Evolutionary conservation across 2,113 vertebrate species (phyloP), one percentile per base, ranked within the genome.

Genomic region (Dendrocopos noguchii): DNA sequence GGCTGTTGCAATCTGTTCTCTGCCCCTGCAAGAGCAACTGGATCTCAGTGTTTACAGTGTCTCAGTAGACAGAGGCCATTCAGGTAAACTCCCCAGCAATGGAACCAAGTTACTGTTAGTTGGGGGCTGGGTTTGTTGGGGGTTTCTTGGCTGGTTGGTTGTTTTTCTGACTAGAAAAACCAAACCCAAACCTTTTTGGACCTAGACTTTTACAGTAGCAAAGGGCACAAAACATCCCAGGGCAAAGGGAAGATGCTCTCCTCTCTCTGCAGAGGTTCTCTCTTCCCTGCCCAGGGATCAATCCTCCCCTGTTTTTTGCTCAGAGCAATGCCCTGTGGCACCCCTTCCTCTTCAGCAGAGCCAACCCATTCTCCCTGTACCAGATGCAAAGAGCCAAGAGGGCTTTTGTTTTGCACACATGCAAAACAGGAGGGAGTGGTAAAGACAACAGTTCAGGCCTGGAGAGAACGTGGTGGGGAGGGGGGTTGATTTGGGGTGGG

Each of bases 1-100:
- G 0, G 82, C 44, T 61, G 1, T 56, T n/a, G 4, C 29, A 36
- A 56, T 2, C 10, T 0, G 0, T 76, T 52, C 4, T 0, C 36
- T 77, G 83, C 76, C 57, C 53, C 73, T 68, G 80, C 56, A 28
- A 70, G 83, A 53, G 34, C 80, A 61, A 2, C 56, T 85, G 86
- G 33, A 55, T 42, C 22, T 81, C 61, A 11, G 90, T 84, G 88
- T 81, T 94, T 33, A 33, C 73, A 78, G 66, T 28, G 36, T 77
- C 33, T 64, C 57, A 5, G 4, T 18, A 19, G 71, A 16, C 53
- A 34, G 53, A 60, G 57, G 33, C 44, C 4, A 2, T 39, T 28
- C 25, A 50, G 73, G 50, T 27, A 29, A 64, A 59, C 65, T 33
- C 60, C 60, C 20, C 57, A 9, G 1, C 42, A 74, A 31, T 5